phyloP scores from a whole-genome alignment of 2,797 vertebrate genomes.

The Enteromius argenteus region DNA sequence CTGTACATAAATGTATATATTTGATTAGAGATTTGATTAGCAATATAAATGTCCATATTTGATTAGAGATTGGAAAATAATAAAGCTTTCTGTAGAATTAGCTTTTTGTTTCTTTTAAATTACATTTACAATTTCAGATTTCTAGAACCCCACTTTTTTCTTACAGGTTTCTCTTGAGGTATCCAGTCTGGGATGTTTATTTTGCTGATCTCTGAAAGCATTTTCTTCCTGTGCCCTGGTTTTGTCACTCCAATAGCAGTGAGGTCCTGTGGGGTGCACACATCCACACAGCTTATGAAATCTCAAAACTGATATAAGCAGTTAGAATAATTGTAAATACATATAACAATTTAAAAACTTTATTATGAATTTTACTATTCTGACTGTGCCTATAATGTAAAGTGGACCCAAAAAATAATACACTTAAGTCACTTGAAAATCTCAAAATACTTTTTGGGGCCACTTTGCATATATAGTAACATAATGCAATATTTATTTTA shows the following conservation, averaged over 20 bases:
- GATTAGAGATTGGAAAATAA: neutral
- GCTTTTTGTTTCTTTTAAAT: neutral
- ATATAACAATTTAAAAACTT: neutral
- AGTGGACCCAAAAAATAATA: neutral
- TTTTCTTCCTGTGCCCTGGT: conserved; percentile 97
- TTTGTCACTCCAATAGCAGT: conserved; percentile 97
- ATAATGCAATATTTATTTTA: neutral
- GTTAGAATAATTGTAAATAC: neutral
- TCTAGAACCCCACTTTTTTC: conserved; percentile 48
- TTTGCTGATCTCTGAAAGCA: conserved; percentile 91
- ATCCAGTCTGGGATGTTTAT: conserved; percentile 91
- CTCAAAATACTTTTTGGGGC: neutral
- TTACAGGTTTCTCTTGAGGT: conserved; percentile 93
- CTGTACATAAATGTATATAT: neutral
- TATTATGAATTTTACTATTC: neutral
- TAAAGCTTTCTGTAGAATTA: neutral
- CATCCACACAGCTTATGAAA: conserved; percentile 15
- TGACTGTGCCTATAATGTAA: neutral
- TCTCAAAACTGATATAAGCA: neutral
- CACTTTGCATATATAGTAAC: neutral
- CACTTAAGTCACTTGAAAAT: neutral
- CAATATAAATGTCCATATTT: neutral
- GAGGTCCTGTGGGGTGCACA: conserved; percentile 85
- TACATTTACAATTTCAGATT: neutral
- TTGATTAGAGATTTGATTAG: neutral